A percentile compares a stretch with the other conserved stretches of the same genome.
phyloP scores from a whole-genome alignment of 2,113 vertebrate genomes.

The Stigmatopora argus region DNA sequence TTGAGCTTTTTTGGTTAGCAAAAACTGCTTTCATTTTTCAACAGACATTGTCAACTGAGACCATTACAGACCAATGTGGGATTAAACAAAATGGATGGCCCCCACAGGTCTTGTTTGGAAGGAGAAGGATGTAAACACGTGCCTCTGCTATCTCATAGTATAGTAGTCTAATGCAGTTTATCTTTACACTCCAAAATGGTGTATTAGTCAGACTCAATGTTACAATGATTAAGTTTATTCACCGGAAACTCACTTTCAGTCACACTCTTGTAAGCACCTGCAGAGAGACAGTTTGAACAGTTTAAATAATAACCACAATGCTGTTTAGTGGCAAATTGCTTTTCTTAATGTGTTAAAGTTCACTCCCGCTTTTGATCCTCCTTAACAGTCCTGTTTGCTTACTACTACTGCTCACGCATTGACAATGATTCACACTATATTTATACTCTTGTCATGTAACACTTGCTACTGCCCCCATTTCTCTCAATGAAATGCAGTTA shows the following conservation, averaged over 20 bases:
- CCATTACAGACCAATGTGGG: constrained; percentile 50
- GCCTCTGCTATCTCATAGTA: constrained; percentile 30
- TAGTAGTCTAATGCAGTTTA: constrained; percentile 9
- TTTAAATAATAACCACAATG: background rate
- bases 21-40: background rate
- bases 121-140: constrained; percentile 54
- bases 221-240: background rate
- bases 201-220: constrained; percentile 12
- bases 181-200: background rate
- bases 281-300: background rate
- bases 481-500: too few relatives aligned
- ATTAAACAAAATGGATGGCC: constrained; percentile 60
- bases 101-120: constrained; percentile 49
- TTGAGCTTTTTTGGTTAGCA: background rate
- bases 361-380: background rate
- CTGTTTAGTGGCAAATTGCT: background rate
- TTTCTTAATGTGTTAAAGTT: background rate
- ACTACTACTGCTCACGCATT: background rate
- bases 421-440: background rate
- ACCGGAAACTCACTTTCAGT: constrained; percentile 17
- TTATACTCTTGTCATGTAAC: background rate
- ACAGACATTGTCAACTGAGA: constrained; percentile 25
- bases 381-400: background rate
- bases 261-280: background rate
- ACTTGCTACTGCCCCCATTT: background rate